Percentiles rank a stretch among this genome's conserved stretches.
Conservation (phyloP, 2,113 vertebrate species). For the Dipodomys ordii region DNA sequence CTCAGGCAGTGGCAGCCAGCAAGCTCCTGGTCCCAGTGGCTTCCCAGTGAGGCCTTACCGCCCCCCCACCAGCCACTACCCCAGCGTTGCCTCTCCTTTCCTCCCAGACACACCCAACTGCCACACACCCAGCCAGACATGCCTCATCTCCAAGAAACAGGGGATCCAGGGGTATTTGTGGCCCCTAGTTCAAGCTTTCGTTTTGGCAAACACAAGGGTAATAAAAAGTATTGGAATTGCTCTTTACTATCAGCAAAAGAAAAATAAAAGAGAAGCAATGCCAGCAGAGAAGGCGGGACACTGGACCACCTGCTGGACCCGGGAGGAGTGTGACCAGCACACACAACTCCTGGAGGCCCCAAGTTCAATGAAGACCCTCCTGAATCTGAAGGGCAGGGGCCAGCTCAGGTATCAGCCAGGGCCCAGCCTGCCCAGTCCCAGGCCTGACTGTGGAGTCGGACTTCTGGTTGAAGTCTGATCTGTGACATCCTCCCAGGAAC, state of each 20-base stretch:
- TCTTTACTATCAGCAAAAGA: background rate
- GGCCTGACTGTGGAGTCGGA: no score
- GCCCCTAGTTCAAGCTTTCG: background rate
- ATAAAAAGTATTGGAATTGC: background rate
- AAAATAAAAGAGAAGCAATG: background rate
- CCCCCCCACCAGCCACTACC: no score
- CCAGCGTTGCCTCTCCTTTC: no score
- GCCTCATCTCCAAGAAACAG: background rate
- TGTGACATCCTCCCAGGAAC: background rate
- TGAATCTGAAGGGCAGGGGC: fast-evolving
- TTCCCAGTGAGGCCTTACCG: background rate
- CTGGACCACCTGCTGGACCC: background rate
- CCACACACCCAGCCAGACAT: background rate
- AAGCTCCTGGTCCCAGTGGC: no score
- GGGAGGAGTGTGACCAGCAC: background rate
- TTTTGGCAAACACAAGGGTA: background rate
- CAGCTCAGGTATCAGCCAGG: background rate
- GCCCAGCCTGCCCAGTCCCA: no score
- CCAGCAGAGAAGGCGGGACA: background rate
- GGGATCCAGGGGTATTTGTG: background rate
- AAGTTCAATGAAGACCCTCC: background rate
- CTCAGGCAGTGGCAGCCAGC: background rate
- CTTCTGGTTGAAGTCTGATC: background rate
- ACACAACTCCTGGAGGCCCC: background rate
- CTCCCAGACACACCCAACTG: background rate